These are phyloP conservation scores for Montifringilla adamsi DNA, from an alignment of 2,113 vertebrate species.

Conservation along the genomic window DNA sequence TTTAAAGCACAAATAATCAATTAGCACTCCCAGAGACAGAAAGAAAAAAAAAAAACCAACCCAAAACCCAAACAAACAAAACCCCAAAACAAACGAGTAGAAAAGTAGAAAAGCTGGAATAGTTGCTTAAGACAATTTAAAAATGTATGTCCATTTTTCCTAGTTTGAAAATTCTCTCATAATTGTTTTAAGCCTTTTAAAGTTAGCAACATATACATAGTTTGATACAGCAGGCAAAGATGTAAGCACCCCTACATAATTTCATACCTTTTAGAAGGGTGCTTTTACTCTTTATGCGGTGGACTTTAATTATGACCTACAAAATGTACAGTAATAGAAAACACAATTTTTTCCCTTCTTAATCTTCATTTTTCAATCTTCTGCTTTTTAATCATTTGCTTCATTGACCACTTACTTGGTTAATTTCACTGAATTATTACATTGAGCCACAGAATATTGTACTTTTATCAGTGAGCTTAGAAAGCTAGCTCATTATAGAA, in stretches of 20 bases:
- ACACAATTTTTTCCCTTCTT: constrained; percentile 42
- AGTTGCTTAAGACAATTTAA: not conserved
- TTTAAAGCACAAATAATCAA: not conserved
- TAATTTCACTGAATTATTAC: constrained; percentile 71
- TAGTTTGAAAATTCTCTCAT: not conserved
- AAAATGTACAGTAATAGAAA: constrained; percentile 43
- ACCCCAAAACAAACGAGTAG: not conserved
- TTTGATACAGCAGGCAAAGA: not conserved
- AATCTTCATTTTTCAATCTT: constrained; percentile 64
- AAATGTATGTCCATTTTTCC: not conserved
- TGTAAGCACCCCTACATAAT: not conserved
- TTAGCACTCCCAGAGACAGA: not conserved
- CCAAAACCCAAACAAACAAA: not conserved
- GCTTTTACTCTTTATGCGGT: not conserved
- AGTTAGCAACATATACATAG: not conserved
- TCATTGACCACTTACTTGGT: constrained; percentile 68
- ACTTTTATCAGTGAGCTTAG: constrained; percentile 6
- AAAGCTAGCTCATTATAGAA: constrained; percentile 52
- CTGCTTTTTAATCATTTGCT: constrained; percentile 74
- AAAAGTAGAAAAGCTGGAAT: not conserved
- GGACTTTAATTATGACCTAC: constrained; percentile 29
- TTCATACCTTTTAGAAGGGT: not conserved
- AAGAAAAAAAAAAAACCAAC: no score
- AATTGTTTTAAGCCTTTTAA: not conserved
- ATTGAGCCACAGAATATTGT: constrained; percentile 44